Percentiles rank a stretch among this genome's conserved stretches.
These are phyloP conservation scores for Philereme vetulata DNA, from an alignment of 2,888 invertebrate species.

Conservation along the genomic window DNA sequence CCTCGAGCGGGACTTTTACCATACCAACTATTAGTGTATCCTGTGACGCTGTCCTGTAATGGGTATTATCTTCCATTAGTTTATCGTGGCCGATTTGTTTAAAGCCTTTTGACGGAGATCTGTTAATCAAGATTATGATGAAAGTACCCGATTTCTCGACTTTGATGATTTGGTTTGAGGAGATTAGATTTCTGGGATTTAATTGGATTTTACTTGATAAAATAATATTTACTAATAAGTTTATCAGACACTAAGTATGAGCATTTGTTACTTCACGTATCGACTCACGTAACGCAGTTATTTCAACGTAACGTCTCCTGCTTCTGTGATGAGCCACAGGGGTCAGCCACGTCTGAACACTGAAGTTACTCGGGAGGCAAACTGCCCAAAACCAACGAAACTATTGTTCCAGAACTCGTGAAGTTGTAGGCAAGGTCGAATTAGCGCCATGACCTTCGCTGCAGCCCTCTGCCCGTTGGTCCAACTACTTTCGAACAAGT, in stretches of 20 bases:
- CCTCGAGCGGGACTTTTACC: constrained; percentile 26
- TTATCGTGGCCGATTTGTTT: constrained; percentile 78
- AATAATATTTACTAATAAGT: background rate
- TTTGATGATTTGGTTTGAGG: constrained; percentile 14
- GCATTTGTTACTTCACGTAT: background rate
- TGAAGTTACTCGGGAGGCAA: background rate
- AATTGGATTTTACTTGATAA: constrained; percentile 10
- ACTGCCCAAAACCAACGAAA: constrained; percentile 39
- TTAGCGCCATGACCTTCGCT: constrained; percentile 80
- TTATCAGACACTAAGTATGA: background rate
- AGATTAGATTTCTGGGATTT: constrained; percentile 12
- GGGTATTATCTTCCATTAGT: constrained; percentile 79
- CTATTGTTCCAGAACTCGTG: constrained; percentile 55
- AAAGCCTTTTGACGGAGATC: constrained; percentile 71
- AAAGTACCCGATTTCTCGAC: constrained; percentile 11
- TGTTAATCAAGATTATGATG: constrained; percentile 66
- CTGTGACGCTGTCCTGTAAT: constrained; percentile 35
- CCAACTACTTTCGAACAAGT: constrained; percentile 83
- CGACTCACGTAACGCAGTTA: no score
- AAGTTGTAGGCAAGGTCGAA: constrained; percentile 80
- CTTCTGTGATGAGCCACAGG: background rate
- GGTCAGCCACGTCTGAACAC: background rate
- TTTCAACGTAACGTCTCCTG: background rate
- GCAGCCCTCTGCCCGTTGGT: constrained; percentile 73
- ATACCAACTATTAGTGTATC: constrained; percentile 7